A percentile compares a stretch with the other conserved stretches of the same genome.
phyloP scores from a whole-genome alignment of 2,113 vertebrate genomes.

The Microcebus jonahi region DNA sequence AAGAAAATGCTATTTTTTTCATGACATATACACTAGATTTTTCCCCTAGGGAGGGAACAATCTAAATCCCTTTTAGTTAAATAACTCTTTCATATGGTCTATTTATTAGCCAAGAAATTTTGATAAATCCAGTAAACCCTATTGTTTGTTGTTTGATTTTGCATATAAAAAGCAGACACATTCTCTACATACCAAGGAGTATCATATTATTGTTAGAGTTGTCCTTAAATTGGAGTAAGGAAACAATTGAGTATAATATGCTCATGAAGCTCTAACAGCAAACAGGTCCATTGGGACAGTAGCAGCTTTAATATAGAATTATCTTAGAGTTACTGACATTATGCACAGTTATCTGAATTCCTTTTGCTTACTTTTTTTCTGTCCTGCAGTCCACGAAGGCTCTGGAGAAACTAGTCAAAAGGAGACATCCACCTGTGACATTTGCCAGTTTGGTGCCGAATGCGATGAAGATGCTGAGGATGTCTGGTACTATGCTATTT shows the following conservation, averaged over 20 bases:
- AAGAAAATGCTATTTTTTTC: conserved; percentile 4
- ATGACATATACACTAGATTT: background rate
- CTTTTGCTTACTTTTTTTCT: conserved; percentile 69
- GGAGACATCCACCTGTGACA: conserved; percentile 98
- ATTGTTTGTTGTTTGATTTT: background rate
- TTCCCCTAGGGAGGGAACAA: background rate
- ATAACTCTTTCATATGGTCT: background rate
- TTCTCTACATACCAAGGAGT: background rate
- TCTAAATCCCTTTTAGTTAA: conserved; percentile 46
- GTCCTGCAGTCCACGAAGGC: conserved; percentile 93
- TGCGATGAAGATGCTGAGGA: conserved; percentile 99
- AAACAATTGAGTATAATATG: background rate
- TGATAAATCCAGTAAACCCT: background rate
- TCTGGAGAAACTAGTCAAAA: conserved; percentile 97
- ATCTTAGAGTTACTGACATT: background rate
- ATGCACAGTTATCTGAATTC: conserved; percentile 53
- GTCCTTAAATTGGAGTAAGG: background rate
- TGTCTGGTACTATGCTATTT: conserved; percentile 90
- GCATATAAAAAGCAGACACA: background rate
- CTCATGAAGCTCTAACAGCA: background rate
- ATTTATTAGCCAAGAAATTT: background rate
- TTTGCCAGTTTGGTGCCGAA: conserved; percentile 99
- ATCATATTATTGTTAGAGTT: background rate
- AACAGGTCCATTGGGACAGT: background rate
- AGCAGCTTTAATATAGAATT: background rate